Conservation (phyloP, 2,888 invertebrate species). For the Parelbella ahira region DNA sequence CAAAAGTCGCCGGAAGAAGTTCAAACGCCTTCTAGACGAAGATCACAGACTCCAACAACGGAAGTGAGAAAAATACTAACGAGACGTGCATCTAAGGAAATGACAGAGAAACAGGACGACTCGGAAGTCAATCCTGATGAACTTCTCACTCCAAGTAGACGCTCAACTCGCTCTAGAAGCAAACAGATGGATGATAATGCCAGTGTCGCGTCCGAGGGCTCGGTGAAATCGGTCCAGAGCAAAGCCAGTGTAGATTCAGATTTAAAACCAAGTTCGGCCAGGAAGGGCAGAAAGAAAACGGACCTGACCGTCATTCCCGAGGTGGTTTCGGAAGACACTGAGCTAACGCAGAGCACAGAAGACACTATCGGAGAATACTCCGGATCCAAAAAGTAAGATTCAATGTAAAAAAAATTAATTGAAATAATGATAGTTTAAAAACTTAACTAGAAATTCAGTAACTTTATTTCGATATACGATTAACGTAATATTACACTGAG, state of each 20-base stretch:
- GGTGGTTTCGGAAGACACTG: slow-evolving; percentile 48
- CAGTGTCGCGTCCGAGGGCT: slow-evolving; percentile 56
- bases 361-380: slow-evolving; percentile 52
- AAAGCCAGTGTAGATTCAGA: slow-evolving; percentile 46
- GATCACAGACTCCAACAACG: slow-evolving; percentile 52
- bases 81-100: slow-evolving; percentile 59
- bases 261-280: slow-evolving; percentile 33
- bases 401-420: no score
- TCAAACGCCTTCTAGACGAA: slow-evolving; percentile 39
- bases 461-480: no score
- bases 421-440: no score
- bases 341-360: slow-evolving; percentile 32
- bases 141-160: slow-evolving; percentile 54
- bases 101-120: slow-evolving; percentile 50
- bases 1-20: slow-evolving; percentile 13
- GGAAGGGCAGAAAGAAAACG: slow-evolving; percentile 61
- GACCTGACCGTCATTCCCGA: slow-evolving; percentile 73
- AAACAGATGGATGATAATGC: slow-evolving; percentile 57
- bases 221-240: slow-evolving; percentile 48
- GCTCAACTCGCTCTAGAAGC: slow-evolving; percentile 43
- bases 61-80: slow-evolving; percentile 63
- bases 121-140: slow-evolving; percentile 45
- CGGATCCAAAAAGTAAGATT: slow-evolving; percentile 52
- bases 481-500: no score
- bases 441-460: no score